A percentile compares a stretch with the other conserved stretches of the same genome.
These are phyloP conservation scores for Oxyteleia sp. DNA, from an alignment of 2,888 invertebrate genomes.

Conservation along the genomic window DNA sequence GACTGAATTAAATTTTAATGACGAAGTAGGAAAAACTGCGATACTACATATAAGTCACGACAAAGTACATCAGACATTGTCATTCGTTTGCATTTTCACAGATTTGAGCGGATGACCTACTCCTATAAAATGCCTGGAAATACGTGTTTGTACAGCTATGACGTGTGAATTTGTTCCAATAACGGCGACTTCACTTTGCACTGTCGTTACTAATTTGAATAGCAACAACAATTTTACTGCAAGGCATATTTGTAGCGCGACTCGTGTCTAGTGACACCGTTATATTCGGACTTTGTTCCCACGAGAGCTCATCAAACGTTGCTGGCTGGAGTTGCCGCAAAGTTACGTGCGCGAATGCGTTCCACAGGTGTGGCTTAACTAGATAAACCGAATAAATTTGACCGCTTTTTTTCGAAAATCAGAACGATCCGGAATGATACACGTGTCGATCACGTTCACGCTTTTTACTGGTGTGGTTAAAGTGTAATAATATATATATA, in stretches of 20 bases:
- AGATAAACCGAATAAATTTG: constrained; percentile 47
- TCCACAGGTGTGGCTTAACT: constrained; percentile 60
- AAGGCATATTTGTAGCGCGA: no score
- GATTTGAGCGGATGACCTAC: constrained; percentile 32
- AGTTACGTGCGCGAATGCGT: constrained; percentile 67
- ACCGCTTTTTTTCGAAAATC: constrained; percentile 3
- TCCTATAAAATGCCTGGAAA: constrained; percentile 26
- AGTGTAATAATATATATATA: no score
- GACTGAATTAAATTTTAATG: background rate
- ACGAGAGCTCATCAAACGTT: no score
- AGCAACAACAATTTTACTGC: no score
- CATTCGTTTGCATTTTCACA: constrained; percentile 13
- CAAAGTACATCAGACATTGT: background rate
- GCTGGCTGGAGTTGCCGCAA: no score
- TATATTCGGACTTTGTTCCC: no score
- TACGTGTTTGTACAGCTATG: constrained; percentile 10
- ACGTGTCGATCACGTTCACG: no score
- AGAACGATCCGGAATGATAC: background rate
- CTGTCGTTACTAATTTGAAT: no score
- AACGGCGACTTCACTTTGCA: constrained; percentile 53
- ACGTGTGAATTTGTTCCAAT: constrained; percentile 54
- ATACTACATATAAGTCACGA: background rate
- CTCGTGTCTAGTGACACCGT: no score
- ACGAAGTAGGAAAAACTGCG: background rate
- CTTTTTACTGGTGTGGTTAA: no score